phyloP scores from a whole-genome alignment of 2,888 invertebrate species.

The Drosophila pseudotakahashii region DNA sequence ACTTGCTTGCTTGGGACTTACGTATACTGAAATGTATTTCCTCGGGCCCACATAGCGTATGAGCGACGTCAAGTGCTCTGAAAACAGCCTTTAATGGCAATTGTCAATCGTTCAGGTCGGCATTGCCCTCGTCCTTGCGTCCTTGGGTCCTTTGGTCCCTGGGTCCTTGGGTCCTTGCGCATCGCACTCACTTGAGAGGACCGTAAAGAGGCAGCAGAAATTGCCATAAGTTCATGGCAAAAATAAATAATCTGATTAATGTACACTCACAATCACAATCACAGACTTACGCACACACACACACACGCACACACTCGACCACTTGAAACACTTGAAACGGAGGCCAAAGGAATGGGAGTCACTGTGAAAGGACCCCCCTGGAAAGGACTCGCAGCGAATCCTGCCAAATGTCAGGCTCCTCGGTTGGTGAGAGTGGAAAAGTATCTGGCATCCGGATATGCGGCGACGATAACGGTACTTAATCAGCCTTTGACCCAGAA shows the following conservation, averaged over 20 bases:
- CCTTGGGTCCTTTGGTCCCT: background rate
- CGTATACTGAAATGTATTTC: background rate
- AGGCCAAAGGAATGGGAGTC: conserved; percentile 5
- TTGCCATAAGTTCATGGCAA: conserved; percentile 45
- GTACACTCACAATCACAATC: conserved; percentile 45
- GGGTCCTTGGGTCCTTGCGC: background rate
- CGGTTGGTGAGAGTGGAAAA: background rate
- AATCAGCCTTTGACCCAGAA: conserved; percentile 69
- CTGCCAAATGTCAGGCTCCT: conserved; percentile 5
- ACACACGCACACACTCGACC: conserved; percentile 12
- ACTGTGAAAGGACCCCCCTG: conserved; percentile 20
- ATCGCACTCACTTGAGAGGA: background rate
- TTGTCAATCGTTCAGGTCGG: conserved; percentile 27
- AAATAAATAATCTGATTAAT: conserved; percentile 71
- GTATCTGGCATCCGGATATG: conserved; percentile 23
- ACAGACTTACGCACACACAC: conserved; percentile 28
- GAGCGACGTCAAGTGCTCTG: conserved; percentile 31
- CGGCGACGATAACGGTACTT: conserved; percentile 58
- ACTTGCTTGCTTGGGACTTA: too few relatives aligned
- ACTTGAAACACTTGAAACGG: conserved; percentile 21
- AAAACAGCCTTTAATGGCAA: conserved; percentile 36
- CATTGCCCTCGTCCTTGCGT: background rate
- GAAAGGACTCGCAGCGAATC: conserved; percentile 13
- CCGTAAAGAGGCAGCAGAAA: conserved; percentile 8
- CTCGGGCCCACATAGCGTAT: conserved; percentile 17